Percentiles rank a stretch among this genome's conserved stretches.
Evolutionary conservation across 2,888 invertebrate genomes (phyloP).

Genomic region (Chloroclysta siterata): DNA sequence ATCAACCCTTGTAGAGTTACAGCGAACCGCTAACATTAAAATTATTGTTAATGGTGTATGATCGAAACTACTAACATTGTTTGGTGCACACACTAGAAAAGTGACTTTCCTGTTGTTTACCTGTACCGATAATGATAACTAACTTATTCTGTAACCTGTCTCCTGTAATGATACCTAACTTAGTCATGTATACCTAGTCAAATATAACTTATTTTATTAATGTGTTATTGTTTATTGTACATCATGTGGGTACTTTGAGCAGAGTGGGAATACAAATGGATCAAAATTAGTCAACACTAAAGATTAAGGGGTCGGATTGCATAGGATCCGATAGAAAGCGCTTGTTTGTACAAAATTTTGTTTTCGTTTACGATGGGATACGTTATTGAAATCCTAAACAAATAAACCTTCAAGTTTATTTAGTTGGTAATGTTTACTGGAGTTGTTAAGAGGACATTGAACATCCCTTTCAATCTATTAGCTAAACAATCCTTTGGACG

Average conservation of each 20-base stretch:
- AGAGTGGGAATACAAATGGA: neutral
- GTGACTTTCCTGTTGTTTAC: too few relatives aligned
- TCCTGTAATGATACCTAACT: too few relatives aligned
- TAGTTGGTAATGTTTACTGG: constrained; percentile 31
- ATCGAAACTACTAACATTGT: too few relatives aligned
- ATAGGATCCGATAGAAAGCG: constrained; percentile 14
- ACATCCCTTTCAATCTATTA: constrained; percentile 18
- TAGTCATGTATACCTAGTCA: too few relatives aligned
- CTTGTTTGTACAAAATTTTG: constrained; percentile 28
- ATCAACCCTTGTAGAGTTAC: constrained; percentile 22
- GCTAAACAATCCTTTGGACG: neutral
- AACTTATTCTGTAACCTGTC: too few relatives aligned
- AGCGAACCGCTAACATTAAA: neutral
- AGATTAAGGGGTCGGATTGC: neutral
- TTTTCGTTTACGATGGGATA: constrained; percentile 32
- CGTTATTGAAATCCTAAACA: constrained; percentile 46
- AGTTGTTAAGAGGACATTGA: constrained; percentile 1
- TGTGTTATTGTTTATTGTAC: too few relatives aligned
- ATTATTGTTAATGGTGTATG: neutral
- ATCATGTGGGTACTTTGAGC: too few relatives aligned
- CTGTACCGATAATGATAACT: too few relatives aligned
- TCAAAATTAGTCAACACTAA: neutral
- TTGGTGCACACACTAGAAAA: too few relatives aligned
- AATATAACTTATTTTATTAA: too few relatives aligned
- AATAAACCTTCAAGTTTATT: constrained; percentile 36